Conservation (phyloP, 2,113 vertebrate species). For the Engystomops pustulosus region DNA sequence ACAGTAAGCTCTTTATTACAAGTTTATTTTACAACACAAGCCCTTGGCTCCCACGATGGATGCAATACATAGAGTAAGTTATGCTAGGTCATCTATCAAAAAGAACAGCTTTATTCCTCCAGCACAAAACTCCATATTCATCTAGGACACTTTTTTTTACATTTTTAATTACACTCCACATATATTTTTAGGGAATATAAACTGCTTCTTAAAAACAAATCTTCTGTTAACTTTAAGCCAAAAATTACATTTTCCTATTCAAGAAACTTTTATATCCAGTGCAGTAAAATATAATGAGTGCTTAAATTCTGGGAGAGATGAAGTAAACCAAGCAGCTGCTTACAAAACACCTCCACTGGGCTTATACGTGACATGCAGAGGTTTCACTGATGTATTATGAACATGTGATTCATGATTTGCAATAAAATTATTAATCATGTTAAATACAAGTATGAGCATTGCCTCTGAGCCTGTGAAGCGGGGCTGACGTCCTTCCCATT, state of each 20-base stretch:
- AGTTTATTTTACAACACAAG: slow-evolving; percentile 58
- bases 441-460: slow-evolving; percentile 28
- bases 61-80: slow-evolving; percentile 56
- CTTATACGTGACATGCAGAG: slow-evolving; percentile 33
- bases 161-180: slow-evolving; percentile 57
- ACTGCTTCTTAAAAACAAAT: slow-evolving; percentile 56
- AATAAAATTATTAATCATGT: slow-evolving; percentile 42
- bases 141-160: slow-evolving; percentile 51
- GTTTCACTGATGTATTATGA: slow-evolving; percentile 23
- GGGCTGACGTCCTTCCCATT: neutral
- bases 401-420: slow-evolving; percentile 48
- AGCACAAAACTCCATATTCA: slow-evolving; percentile 58
- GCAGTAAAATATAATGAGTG: slow-evolving; percentile 60
- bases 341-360: slow-evolving; percentile 49
- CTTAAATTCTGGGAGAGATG: slow-evolving; percentile 50
- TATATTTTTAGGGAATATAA: slow-evolving; percentile 59
- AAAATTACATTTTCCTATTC: slow-evolving; percentile 58
- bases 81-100: slow-evolving; percentile 59
- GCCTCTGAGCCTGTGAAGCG: neutral
- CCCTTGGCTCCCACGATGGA: slow-evolving; percentile 52
- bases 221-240: slow-evolving; percentile 56
- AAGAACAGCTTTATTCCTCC: slow-evolving; percentile 56
- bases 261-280: slow-evolving; percentile 58
- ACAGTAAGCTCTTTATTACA: slow-evolving; percentile 57
- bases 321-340: slow-evolving; percentile 51